These are phyloP conservation scores for Astyanax mexicanus DNA, from an alignment of 2,797 vertebrate genomes.

Conservation along the genomic window DNA sequence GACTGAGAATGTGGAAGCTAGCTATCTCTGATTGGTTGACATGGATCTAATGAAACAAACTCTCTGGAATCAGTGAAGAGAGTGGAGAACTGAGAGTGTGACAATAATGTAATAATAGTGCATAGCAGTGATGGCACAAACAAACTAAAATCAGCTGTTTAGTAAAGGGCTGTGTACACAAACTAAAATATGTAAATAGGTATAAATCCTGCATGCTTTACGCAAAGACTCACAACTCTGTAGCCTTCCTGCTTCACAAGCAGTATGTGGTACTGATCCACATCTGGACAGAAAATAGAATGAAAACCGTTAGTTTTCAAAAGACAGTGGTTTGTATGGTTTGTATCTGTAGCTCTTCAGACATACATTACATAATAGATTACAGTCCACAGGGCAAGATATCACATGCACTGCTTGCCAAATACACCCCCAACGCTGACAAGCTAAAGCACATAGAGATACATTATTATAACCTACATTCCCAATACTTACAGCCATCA, in stretches of 20 bases:
- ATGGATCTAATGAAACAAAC: no score
- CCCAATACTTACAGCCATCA: conserved; percentile 89
- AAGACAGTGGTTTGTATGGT: background rate
- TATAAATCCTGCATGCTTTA: background rate
- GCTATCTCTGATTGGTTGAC: no score
- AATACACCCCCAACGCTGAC: background rate
- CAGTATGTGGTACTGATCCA: conserved; percentile 86
- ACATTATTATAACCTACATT: conserved; percentile 7
- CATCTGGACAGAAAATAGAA: conserved; percentile 78
- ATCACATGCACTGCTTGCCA: background rate
- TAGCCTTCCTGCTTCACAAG: conserved; percentile 85
- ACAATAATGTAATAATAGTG: no score
- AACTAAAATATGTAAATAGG: no score
- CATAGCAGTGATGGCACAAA: no score
- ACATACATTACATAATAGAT: background rate
- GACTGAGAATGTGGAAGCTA: no score
- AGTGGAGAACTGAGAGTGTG: no score
- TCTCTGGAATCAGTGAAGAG: no score
- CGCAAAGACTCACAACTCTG: conserved; percentile 82
- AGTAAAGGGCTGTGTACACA: no score
- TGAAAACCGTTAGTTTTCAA: conserved; percentile 20
- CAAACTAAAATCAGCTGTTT: no score
- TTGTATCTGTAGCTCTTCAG: background rate
- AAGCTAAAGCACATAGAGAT: background rate
- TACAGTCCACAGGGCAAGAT: background rate